Evolutionary conservation across 1,140 invertebrate genomes (phyloP).

Genomic region (Drosophila pandora): DNA sequence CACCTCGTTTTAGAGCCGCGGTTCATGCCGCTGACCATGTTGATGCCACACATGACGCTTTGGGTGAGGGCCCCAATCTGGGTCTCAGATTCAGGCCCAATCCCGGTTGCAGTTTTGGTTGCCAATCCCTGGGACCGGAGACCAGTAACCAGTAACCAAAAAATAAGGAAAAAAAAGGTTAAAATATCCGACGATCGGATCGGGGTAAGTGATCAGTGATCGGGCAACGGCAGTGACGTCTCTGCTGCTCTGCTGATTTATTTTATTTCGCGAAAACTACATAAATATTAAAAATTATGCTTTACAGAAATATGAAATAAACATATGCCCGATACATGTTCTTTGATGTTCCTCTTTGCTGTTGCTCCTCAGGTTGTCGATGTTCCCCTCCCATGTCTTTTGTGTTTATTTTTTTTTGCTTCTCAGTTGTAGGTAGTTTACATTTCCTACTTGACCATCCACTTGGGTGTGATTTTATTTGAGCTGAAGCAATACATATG

Average conservation of each 20-base stretch:
- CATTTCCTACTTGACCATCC: constrained; percentile 71
- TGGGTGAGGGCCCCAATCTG: constrained; percentile 29
- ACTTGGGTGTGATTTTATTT: constrained; percentile 66
- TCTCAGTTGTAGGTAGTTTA: constrained; percentile 63
- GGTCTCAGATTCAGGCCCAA: constrained; percentile 43
- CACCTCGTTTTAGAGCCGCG: constrained; percentile 49
- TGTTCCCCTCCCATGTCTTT: background rate
- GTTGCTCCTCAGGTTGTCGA: constrained; percentile 49
- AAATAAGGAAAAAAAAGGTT: background rate
- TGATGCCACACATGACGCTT: constrained; percentile 79
- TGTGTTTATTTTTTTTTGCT: constrained; percentile 1
- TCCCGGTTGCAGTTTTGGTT: constrained; percentile 29
- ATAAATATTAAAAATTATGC: constrained; percentile 81
- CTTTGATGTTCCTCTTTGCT: constrained; percentile 35
- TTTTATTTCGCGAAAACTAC: constrained; percentile 79
- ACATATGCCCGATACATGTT: constrained; percentile 55
- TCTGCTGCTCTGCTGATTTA: constrained; percentile 71
- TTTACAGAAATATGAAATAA: constrained; percentile 77
- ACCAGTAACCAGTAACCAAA: constrained; percentile 3
- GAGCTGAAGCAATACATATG: constrained; percentile 56
- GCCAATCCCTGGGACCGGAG: constrained; percentile 15
- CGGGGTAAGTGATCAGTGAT: constrained; percentile 22
- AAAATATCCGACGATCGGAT: constrained; percentile 6
- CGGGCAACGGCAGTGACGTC: constrained; percentile 57
- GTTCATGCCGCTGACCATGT: constrained; percentile 36